These are phyloP conservation scores for Parnassius glacialis DNA, from an alignment of 2,888 invertebrate species.

Conservation along the genomic window DNA sequence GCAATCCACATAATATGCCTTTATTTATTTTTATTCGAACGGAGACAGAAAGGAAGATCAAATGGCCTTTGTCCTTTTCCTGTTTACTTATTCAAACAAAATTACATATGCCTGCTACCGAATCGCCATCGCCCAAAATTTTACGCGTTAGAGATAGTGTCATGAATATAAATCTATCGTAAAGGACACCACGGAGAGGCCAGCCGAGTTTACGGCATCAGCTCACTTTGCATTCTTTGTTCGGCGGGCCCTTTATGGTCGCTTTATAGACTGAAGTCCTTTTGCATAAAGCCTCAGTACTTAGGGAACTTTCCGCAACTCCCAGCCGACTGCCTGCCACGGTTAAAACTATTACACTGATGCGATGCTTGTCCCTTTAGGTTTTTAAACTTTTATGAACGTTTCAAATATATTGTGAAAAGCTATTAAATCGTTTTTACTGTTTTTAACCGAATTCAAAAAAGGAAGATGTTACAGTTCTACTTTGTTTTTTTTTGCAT, in stretches of 20 bases:
- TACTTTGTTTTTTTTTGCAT: too few relatives aligned
- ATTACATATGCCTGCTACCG: conserved; percentile 79
- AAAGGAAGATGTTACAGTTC: too few relatives aligned
- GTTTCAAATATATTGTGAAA: too few relatives aligned
- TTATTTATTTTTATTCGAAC: conserved; percentile 67
- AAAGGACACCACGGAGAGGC: conserved; percentile 73
- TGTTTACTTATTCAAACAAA: conserved; percentile 81
- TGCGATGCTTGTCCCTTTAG: conserved; percentile 1
- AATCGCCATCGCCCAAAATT: conserved; percentile 80
- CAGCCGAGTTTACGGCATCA: conserved; percentile 64
- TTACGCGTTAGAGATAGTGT: conserved; percentile 78
- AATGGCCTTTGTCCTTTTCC: conserved; percentile 78
- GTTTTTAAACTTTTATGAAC: conserved; percentile 22
- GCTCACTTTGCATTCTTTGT: conserved; percentile 80
- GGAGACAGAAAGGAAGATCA: conserved; percentile 67
- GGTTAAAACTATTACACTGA: conserved; percentile 28
- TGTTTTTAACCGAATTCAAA: too few relatives aligned
- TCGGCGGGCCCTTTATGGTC: conserved; percentile 70
- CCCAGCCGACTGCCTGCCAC: conserved; percentile 22
- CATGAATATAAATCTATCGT: conserved; percentile 81
- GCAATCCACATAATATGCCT: conserved; percentile 59
- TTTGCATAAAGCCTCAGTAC: conserved; percentile 70
- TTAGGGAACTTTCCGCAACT: conserved; percentile 35
- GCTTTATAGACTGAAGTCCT: conserved; percentile 74
- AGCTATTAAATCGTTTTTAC: too few relatives aligned